phyloP scores from a whole-genome alignment of 2,888 invertebrate species.

The Cordilura impudica region DNA sequence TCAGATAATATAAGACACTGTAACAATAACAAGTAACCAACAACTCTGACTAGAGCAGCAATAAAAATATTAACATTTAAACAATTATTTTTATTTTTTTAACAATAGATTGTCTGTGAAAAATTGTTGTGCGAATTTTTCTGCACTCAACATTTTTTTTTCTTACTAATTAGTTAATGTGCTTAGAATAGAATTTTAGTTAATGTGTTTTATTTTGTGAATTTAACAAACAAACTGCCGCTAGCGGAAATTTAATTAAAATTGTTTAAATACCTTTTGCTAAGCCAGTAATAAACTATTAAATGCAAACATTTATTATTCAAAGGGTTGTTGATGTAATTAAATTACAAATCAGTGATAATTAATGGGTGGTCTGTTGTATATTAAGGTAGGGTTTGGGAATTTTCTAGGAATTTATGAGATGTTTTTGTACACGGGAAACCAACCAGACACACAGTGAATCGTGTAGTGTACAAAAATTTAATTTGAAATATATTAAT shows the following conservation, averaged over 20 bases:
- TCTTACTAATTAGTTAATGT: not conserved
- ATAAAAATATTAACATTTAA: not conserved
- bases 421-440: too few relatives aligned
- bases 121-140: not conserved
- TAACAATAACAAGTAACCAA: not conserved
- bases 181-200: not conserved
- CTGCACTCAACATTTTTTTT: not conserved
- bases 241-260: constrained; percentile 49
- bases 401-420: constrained; percentile 35
- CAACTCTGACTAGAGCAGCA: not conserved
- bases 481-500: too few relatives aligned
- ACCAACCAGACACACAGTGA: too few relatives aligned
- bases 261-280: constrained; percentile 56
- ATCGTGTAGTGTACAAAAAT: too few relatives aligned
- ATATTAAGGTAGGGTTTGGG: constrained; percentile 33
- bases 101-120: not conserved
- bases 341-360: constrained; percentile 60
- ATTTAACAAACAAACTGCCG: constrained; percentile 42
- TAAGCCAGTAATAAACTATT: constrained; percentile 50
- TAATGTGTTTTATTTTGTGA: not conserved
- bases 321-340: constrained; percentile 66
- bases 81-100: not conserved
- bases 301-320: constrained; percentile 34
- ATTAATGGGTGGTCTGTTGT: constrained; percentile 37
- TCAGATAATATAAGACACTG: constrained; percentile 62